Conservation (phyloP, 30 jellyfish, hydroid and myxozoan species). For the Chironex yamaguchii region DNA sequence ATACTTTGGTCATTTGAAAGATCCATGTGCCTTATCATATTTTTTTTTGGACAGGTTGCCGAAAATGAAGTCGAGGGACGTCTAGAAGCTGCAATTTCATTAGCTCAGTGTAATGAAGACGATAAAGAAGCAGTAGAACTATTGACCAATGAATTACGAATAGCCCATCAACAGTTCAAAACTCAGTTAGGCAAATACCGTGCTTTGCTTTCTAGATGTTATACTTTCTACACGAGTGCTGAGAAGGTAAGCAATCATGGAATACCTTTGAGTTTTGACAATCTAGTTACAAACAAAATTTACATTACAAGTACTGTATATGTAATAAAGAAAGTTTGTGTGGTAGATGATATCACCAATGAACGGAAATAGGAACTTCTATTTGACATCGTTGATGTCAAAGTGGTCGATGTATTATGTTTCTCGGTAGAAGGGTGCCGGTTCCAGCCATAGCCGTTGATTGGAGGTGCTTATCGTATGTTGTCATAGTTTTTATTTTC, state of each 20-base stretch:
- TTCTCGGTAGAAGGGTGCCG: no score
- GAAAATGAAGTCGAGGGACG: conserved; percentile 79
- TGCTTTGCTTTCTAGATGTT: conserved; percentile 78
- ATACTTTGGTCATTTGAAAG: background rate
- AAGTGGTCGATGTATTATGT: no score
- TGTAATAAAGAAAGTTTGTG: no score
- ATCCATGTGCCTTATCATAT: background rate
- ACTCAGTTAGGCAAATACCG: conserved; percentile 81
- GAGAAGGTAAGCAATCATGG: conserved; percentile 80
- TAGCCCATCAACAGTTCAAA: conserved; percentile 86
- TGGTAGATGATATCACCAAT: no score
- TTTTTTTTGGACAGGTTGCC: conserved; percentile 66
- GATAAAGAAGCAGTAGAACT: conserved; percentile 81
- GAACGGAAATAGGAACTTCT: background rate
- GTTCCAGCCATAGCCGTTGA: no score
- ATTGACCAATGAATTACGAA: conserved; percentile 72
- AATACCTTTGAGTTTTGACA: no score
- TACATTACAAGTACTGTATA: no score
- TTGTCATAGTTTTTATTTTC: no score
- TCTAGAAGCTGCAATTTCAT: conserved; percentile 74
- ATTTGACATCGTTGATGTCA: no score
- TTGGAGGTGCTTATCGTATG: no score
- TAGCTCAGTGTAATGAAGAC: conserved; percentile 70
- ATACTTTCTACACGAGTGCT: conserved; percentile 88
- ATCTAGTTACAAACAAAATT: no score